Base-by-base conservation (phyloP, 2,888 invertebrate genomes). In the Mamestra brassicae region DNA sequence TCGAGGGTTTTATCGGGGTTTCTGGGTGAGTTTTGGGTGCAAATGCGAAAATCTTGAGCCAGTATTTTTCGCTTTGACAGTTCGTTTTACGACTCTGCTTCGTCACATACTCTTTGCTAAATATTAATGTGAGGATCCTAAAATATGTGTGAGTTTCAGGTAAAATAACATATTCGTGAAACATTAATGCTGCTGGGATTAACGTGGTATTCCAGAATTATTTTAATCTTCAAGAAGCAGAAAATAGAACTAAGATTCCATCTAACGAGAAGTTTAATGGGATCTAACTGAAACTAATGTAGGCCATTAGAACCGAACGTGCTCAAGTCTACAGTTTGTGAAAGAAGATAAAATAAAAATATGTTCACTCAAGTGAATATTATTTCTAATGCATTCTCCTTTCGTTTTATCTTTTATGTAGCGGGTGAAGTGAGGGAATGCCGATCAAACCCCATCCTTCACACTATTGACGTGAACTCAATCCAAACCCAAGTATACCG, bases 261-360 rank as follows among this genome's bases (percentile, higher is more conserved):
- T 80, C 47, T 84, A 71, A 68, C 61, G 80, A 68, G 65, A 62
- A 68, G 7, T 80, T 55, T 84, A 81, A 80, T 84, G 61, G 71
- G 15, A 69, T 64, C 64, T 84, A 80, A 84, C 71, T 84, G 71
- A 80, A 84, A 84, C 68, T 80, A 84, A 82, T 75, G 81, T 84
- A 52, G 62, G 62, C 84, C 71, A 80, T 82, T 84, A 75, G 50
- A 70, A 75, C 34, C 57, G 81, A 84, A 84, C 81, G 84, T 82
- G 81, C 60, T 57, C 57, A 66, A 64, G 70, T 62, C 47, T 68
- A 60, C 65, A 84, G 74, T 74, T 79, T 80, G 47, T 58, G 66
- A 76, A 75, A 62, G 76, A 26, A 68, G 54, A 81, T 78, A 76
- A 76, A 78, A 81, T 76, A 76, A 78, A 80, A 64, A 81, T 67